Evolutionary conservation across 2,113 vertebrate genomes (phyloP).

Genomic region (Aepyceros melampus): DNA sequence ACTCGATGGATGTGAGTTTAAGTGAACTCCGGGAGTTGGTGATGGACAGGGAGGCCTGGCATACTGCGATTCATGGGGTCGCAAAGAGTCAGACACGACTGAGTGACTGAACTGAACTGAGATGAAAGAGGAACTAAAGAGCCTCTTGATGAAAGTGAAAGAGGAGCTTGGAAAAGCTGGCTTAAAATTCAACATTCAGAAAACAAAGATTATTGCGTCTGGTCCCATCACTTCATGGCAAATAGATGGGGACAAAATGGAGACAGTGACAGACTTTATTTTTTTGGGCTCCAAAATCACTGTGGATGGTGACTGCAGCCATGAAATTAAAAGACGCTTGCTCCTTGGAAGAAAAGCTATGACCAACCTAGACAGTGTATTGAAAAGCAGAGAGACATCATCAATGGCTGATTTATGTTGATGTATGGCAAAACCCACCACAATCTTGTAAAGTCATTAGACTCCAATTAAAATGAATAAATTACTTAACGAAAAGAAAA

Average conservation of each 20-base stretch:
- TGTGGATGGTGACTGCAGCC: not conserved
- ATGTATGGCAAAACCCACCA: not conserved
- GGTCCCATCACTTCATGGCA: not conserved
- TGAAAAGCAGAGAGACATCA: not conserved
- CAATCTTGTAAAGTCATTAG: not conserved
- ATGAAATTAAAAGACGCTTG: not conserved
- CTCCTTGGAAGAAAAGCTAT: not conserved
- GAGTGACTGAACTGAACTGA: no score
- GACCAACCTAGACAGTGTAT: not conserved
- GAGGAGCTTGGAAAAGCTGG: not conserved
- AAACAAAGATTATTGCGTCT: not conserved
- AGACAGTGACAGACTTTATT: not conserved
- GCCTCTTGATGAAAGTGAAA: not conserved
- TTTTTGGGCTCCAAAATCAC: not conserved
- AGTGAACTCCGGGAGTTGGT: no score
- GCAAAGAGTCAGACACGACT: rapidly evolving
- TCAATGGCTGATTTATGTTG: not conserved
- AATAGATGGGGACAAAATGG: not conserved
- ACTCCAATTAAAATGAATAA: not conserved
- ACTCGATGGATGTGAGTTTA: no score
- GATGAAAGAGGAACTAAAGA: not conserved
- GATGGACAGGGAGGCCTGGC: no score
- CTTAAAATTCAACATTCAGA: not conserved
- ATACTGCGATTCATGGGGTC: no score
- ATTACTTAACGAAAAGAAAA: not conserved